Base-by-base conservation (phyloP, 1,140 invertebrate genomes). In the Plodia interpunctella region DNA sequence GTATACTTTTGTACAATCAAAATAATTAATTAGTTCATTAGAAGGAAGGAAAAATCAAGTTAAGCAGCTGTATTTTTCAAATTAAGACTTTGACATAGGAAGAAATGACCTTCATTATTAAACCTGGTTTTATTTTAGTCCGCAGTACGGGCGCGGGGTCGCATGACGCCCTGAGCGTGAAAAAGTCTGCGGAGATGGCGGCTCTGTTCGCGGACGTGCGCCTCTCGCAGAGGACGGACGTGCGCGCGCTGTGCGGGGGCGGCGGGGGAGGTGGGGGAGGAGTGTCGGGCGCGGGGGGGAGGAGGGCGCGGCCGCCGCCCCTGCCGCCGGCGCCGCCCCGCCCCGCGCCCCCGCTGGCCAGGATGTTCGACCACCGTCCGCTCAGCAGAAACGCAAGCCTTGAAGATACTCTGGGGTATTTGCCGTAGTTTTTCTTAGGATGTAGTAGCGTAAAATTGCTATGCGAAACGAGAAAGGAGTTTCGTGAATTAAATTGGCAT, bases 121-220 rank as follows among this genome's bases (percentile, higher is more conserved):
- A n/a, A 17, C 38, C 15, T 17, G n/a, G n/a, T 49, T 17, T n/a
- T n/a, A 17, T 44, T 44, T 15, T 71, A 90, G 88, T 92, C 21
- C 86, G 91, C 9, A 92, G 91, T 67, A 91, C 92, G 0, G 91
- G 92, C 57, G 91, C 91, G 0, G 91, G 92, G 6, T 92, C 93
- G 21, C 93, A 94, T 49, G 94, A 96, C 72, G 94, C 95, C 0
- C 87, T 97, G 0, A 95, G 95, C 21, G 95, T 96, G 8, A 97
- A 97, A 80, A 97, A 97, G 79, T 94, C 94, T 10, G 95, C 96
- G 0, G 96, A 97, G 83, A 96, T 96, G 64, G 96, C 96, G 0
- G 96, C 96, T 0, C 87, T 97, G 4, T 97, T 97, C 77, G 94
- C 94, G 0, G 94, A 95, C 75, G 92, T 94, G 35, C 91, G 92